A percentile compares a stretch with the other conserved stretches of the same genome.
Conservation (phyloP, 2,888 invertebrate genomes). For the Sarcophaga variegata region DNA sequence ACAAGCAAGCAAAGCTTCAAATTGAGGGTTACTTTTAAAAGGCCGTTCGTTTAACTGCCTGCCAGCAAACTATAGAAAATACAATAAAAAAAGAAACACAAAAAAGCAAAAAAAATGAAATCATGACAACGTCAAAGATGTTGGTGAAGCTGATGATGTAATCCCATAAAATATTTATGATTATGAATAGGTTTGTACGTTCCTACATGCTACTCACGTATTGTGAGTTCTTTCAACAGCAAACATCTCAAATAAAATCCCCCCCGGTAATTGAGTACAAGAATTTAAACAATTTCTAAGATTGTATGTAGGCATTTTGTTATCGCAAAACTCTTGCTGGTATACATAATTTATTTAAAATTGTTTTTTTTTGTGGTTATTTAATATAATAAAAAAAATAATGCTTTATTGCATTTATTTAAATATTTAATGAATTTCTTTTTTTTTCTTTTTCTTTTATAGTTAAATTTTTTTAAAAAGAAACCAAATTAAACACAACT, state of each 20-base stretch:
- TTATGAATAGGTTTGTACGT: no score
- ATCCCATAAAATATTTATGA: background rate
- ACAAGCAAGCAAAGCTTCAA: background rate
- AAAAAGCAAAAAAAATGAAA: background rate
- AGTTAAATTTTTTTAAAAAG: conserved; percentile 53
- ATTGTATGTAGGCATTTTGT: conserved; percentile 6
- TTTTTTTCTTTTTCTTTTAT: conserved; percentile 55
- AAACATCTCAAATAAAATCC: background rate
- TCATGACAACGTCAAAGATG: background rate
- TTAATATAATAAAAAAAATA: conserved; percentile 7
- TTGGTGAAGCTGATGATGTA: background rate
- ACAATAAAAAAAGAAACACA: background rate
- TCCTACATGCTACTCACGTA: background rate
- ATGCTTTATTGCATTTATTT: background rate
- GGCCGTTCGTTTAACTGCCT: background rate
- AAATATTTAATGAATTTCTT: conserved; percentile 10
- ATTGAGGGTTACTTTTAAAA: conserved; percentile 9
- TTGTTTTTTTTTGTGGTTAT: background rate
- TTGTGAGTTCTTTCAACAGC: background rate
- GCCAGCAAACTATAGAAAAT: background rate
- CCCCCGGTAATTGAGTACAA: background rate
- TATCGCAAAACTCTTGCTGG: background rate
- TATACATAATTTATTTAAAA: background rate
- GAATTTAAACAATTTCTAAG: background rate
- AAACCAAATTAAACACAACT: conserved; percentile 47